Evolutionary conservation across 2,113 vertebrate genomes (phyloP), one percentile per base, ranked within the genome.

Genomic region (Erinaceus europaeus): DNA sequence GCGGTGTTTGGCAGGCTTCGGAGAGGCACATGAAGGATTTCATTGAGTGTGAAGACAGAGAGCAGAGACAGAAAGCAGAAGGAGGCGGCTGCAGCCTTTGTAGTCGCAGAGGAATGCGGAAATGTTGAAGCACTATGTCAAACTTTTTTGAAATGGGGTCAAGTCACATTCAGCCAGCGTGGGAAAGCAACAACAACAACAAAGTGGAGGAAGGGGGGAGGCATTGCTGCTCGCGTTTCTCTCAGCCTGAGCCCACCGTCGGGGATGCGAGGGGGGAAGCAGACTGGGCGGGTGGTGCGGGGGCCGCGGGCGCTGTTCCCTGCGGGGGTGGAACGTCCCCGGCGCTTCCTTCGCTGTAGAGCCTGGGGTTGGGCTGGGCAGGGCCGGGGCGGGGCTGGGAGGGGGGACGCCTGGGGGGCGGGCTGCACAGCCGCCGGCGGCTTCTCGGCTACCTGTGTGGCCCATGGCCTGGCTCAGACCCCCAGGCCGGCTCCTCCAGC

Each of bases 61-160:
- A 97, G 98, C 98, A 97, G 98, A 97, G 97, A 98, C 98, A 97
- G 97, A 98, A 97, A 98, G 98, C 97, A 98, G 98, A 98, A 98
- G 97, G 97, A 98, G 98, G 98, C 98, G 98, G 98, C 97, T 97
- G 96, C 97, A 93, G 97, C 95, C 98, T 99, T 99, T 99, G 98
- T 99, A 98, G 98, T 99, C 98, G 95, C 96, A 71, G 97, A 98
- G 98, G 98, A 99, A 99, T 99, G 98, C 98, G 98, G 98, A 99
- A 99, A 99, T 98, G 98, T 98, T 98, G 98, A 97, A 98, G 98
- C 98, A 98, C 98, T 98, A 98, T 99, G 98, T 99, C 98, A 99
- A 98, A 99, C 98, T 98, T 98, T 98, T 98, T 98, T 98, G 98
- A 98, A 99, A 97, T 97, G 98, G 98, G 98, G 98, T 98, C 98